Evolutionary conservation across 2,888 invertebrate species (phyloP), one percentile per base, ranked within the genome.

Genomic region (Hofmannophila pseudospretella): DNA sequence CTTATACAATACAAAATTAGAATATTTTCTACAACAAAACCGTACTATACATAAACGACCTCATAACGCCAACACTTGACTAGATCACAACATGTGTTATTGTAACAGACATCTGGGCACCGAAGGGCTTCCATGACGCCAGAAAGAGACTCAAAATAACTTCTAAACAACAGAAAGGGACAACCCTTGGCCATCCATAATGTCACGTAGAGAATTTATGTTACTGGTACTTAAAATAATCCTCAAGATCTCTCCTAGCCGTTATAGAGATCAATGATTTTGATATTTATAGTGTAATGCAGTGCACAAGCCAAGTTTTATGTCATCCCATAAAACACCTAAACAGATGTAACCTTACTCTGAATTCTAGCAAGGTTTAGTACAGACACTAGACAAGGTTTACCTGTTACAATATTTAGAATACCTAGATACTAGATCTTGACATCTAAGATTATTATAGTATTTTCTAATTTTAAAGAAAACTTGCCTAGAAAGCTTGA

Each of bases 31-130:
- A n/a, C n/a, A n/a, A n/a, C n/a, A n/a, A n/a, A n/a, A n/a, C n/a
- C n/a, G n/a, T n/a, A n/a, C n/a, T n/a, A n/a, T n/a, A n/a, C n/a
- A 16, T 5, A 16, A 16, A 3, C 16, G 16, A 16, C 16, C 3
- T 16, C 16, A 5, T 16, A 3, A 16, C 33, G 36, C 26, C 42
- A 33, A 11, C 31, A 19, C 28, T 27, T 7, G 26, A 33, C 11
- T 19, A 30, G 23, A 23, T n/a, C 46, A 39, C 51, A 58, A 58
- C 70, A 72, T 34, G n/a, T 23, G 23, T 23, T n/a, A n/a, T 34
- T 82, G 84, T 59, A 49, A 58, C 55, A 67, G 73, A 74, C 81
- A 77, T 73, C 64, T 75, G 72, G 76, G 62, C 66, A 72, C 67
- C 65, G 65, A 73, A 78, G 77, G 80, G 79, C 78, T 76, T 61